A percentile compares a stretch with the other conserved stretches of the same genome.
Evolutionary conservation across 2,888 invertebrate species (phyloP).

Genomic region (Tubulanus polymorphus): DNA sequence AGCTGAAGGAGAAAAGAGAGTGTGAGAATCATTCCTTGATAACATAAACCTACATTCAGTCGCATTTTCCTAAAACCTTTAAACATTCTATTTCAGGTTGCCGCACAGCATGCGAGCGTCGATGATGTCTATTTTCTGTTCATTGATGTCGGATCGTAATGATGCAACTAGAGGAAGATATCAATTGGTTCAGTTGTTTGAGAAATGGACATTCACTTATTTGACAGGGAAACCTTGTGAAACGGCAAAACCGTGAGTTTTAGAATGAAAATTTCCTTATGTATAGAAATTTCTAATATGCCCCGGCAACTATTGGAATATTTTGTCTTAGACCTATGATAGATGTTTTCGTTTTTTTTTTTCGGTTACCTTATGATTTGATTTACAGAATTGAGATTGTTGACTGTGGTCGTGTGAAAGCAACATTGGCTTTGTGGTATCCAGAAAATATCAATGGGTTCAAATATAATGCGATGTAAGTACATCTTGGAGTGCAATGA

Average conservation of each 20-base stretch:
- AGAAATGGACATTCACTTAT: constrained; percentile 36
- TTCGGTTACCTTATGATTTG: constrained; percentile 1
- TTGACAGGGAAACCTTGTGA: constrained; percentile 28
- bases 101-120: constrained; percentile 25
- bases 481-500: too few relatives aligned
- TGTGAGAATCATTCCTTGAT: constrained; percentile 14
- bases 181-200: constrained; percentile 29
- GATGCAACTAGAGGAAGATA: constrained; percentile 40
- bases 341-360: constrained; percentile 4
- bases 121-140: constrained; percentile 34
- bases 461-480: constrained; percentile 30
- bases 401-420: constrained; percentile 33
- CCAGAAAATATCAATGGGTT: constrained; percentile 32
- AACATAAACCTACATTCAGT: too few relatives aligned
- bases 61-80: too few relatives aligned
- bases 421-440: constrained; percentile 40
- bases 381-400: constrained; percentile 5
- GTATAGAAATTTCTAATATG: too few relatives aligned
- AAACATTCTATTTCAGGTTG: constrained; percentile 24
- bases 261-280: not conserved
- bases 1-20: constrained; percentile 27
- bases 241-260: not conserved
- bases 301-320: too few relatives aligned
- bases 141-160: constrained; percentile 29
- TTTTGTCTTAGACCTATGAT: too few relatives aligned